Conservation (phyloP, 2,797 vertebrate species). For the Euphonia xanthogaster region DNA sequence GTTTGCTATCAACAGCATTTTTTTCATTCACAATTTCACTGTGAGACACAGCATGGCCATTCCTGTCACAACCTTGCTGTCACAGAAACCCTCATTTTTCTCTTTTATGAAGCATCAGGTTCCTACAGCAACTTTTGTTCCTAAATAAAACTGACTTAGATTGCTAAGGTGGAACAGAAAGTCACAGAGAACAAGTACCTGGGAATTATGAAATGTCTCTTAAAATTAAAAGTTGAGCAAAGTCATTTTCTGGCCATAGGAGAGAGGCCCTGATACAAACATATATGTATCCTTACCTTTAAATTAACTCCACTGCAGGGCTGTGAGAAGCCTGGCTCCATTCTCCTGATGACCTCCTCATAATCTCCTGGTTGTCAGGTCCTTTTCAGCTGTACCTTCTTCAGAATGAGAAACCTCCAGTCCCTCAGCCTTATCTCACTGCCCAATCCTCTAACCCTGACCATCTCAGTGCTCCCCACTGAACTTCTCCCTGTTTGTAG, state of each 20-base stretch:
- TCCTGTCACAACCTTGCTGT: neutral
- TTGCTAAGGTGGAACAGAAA: neutral
- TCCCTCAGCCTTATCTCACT: neutral
- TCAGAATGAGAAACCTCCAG: neutral
- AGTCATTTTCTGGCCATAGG: neutral
- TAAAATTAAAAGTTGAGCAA: neutral
- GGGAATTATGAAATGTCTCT: neutral
- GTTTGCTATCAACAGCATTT: neutral
- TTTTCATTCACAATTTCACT: neutral
- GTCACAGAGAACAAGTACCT: neutral
- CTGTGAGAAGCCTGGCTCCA: neutral
- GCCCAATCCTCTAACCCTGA: neutral
- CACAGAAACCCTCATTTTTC: neutral
- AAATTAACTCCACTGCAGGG: neutral
- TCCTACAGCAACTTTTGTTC: neutral
- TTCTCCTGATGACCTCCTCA: neutral
- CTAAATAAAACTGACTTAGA: neutral
- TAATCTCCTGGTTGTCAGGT: neutral
- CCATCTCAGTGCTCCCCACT: neutral
- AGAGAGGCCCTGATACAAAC: neutral
- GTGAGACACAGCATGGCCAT: neutral
- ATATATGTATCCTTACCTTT: neutral
- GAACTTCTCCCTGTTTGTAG: neutral
- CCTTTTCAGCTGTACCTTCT: neutral
- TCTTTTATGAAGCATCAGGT: neutral